These are phyloP conservation scores for Zeuzera pyrina DNA, from an alignment of 2,888 invertebrate genomes.

Conservation along the genomic window DNA sequence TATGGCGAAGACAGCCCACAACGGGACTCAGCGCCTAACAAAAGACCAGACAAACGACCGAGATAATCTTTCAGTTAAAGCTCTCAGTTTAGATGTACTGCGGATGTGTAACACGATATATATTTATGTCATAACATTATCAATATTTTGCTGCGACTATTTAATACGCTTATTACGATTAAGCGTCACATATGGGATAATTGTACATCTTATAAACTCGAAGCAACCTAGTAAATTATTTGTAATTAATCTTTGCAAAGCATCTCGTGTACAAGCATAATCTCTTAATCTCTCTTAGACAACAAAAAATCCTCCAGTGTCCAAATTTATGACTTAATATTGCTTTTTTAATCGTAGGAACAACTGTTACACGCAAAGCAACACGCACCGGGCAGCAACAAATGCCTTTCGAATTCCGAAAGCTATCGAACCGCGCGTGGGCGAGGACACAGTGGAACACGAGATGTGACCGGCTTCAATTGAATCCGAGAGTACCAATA, in stretches of 20 bases:
- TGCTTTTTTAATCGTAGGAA: slow-evolving; percentile 34
- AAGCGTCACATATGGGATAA: too few relatives aligned
- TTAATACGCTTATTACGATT: too few relatives aligned
- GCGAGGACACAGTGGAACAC: slow-evolving; percentile 45
- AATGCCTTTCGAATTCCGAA: slow-evolving; percentile 70
- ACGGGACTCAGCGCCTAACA: slow-evolving; percentile 44
- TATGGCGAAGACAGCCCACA: slow-evolving; percentile 46
- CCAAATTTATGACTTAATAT: slow-evolving; percentile 45
- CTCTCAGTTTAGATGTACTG: slow-evolving; percentile 11
- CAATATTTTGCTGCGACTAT: too few relatives aligned
- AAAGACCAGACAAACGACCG: slow-evolving; percentile 64
- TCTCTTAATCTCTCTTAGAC: too few relatives aligned
- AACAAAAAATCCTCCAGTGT: too few relatives aligned
- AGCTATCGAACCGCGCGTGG: slow-evolving; percentile 48
- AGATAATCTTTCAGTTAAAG: slow-evolving; percentile 50
- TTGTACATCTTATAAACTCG: too few relatives aligned
- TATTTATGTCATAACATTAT: too few relatives aligned
- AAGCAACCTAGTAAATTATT: too few relatives aligned
- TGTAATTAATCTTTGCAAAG: too few relatives aligned
- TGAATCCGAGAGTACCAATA: slow-evolving; percentile 39
- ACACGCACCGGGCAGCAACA: slow-evolving; percentile 46
- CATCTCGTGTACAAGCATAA: too few relatives aligned
- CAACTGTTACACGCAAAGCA: slow-evolving; percentile 41
- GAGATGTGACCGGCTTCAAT: slow-evolving; percentile 50
- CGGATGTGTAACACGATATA: too few relatives aligned